Conservation (phyloP, 2,888 invertebrate genomes). For the Apodemia zela region DNA sequence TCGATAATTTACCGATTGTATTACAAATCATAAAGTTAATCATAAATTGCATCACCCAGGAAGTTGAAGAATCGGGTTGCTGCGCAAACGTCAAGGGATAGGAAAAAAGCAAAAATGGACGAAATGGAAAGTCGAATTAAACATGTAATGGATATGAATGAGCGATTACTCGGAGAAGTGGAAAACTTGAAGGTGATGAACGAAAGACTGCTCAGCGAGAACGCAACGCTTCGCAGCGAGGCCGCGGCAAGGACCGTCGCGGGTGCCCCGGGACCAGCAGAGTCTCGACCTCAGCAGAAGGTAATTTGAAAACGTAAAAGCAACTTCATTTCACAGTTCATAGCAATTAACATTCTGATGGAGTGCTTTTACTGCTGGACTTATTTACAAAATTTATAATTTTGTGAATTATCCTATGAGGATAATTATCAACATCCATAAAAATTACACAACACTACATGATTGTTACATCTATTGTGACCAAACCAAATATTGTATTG, state of each 20-base stretch:
- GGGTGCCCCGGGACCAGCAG: slow-evolving; percentile 88
- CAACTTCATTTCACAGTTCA: too few species aligned
- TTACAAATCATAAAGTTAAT: neutral
- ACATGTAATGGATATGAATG: slow-evolving; percentile 82
- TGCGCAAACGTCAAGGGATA: slow-evolving; percentile 97
- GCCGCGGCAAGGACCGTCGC: slow-evolving; percentile 84
- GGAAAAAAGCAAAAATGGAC: slow-evolving; percentile 96
- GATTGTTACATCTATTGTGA: too few species aligned
- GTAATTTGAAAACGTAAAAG: slow-evolving; percentile 15
- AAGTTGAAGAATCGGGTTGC: slow-evolving; percentile 98
- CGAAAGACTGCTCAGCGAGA: slow-evolving; percentile 83
- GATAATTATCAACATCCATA: too few species aligned
- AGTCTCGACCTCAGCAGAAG: slow-evolving; percentile 97
- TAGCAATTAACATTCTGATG: too few species aligned
- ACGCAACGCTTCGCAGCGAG: slow-evolving; percentile 79
- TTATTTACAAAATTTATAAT: too few species aligned
- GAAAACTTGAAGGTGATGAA: slow-evolving; percentile 84
- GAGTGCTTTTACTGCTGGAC: too few species aligned
- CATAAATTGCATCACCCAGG: slow-evolving; percentile 68
- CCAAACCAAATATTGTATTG: too few species aligned
- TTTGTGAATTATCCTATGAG: too few species aligned
- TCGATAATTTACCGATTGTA: neutral
- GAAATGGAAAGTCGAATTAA: slow-evolving; percentile 89
- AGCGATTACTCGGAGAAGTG: slow-evolving; percentile 83
- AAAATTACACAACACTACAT: too few species aligned